Conservation (phyloP, 2,797 vertebrate genomes). For the Characodon lateralis region DNA sequence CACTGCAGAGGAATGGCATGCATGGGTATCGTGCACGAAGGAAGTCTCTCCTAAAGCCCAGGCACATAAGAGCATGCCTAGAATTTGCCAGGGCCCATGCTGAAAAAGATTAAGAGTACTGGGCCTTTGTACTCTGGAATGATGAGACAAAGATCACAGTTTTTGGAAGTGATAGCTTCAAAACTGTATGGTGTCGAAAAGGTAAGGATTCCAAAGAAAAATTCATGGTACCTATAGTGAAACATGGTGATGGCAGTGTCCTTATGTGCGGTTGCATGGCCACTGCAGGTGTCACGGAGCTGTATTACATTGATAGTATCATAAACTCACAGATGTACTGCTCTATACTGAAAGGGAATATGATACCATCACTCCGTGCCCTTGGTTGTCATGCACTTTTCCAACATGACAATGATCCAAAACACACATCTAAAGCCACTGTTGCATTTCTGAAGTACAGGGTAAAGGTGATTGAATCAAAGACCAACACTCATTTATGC, state of each 20-base stretch:
- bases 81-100: neutral
- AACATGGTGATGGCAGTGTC: neutral
- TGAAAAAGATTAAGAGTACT: neutral
- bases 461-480: too few species aligned
- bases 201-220: too few species aligned
- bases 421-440: too few species aligned
- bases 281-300: neutral
- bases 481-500: too few species aligned
- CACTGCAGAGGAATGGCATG: neutral
- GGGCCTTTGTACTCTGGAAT: neutral
- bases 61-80: neutral
- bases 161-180: neutral
- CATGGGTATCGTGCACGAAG: neutral
- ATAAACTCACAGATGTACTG: neutral
- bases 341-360: neutral
- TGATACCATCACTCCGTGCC: neutral
- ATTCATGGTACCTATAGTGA: neutral
- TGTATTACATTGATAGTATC: neutral
- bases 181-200: too few species aligned
- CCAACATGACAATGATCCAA: too few species aligned
- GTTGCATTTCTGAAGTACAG: too few species aligned
- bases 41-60: neutral
- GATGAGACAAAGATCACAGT: neutral
- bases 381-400: neutral
- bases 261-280: neutral